Base-by-base conservation (phyloP, 2,113 vertebrate genomes). In the Isichthys henryi region DNA sequence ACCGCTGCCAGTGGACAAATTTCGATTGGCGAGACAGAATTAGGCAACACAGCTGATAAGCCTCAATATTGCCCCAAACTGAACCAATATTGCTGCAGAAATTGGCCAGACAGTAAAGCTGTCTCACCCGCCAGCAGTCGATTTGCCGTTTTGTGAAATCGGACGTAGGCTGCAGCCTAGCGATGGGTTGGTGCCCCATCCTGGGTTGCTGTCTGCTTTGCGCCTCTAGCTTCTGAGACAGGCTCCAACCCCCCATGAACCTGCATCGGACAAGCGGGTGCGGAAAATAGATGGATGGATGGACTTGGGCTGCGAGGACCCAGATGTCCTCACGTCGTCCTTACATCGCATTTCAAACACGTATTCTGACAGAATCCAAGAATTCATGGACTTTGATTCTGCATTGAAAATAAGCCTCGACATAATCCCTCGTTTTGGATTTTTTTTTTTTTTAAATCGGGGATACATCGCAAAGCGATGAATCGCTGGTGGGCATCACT, bases 71-170 rank as follows among this genome's bases (percentile, higher is more conserved):
- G 3, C 11, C 50, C 86, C n/a, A 48, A n/a, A 23, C 56, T 87
- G 49, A 84, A 89, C 83, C 84, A 43, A 52, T 23, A 87, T 39
- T 43, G n/a, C 84, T 74, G 83, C 31, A 70, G 56, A 77, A 87
- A 19, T 56, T 89, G 83, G 35, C 52, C 45, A 50, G 46, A 77
- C 31, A 7, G 43, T 88, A 31, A 45, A 88, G 17, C 9, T 3
- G 27, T 77, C 6, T 80, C n/a, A 80, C 15, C 27, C 0, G 88
- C 62, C 45, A 39, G n/a, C 43, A 31, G 45, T 50, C 46, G 27
- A 53, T 39, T 53, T 52, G 17, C 31, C 21, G n/a, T 31, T 52
- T 50, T 39, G 45, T 85, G 27, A 87, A 52, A 53, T 52, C 86
- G 39, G n/a, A 48, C 8, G 50, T 17, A 62, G 27, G 62, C n/a